Percentiles rank a stretch among this genome's conserved stretches.
Evolutionary conservation across 2,797 vertebrate species (phyloP).

Genomic region (Champsocephalus esox): DNA sequence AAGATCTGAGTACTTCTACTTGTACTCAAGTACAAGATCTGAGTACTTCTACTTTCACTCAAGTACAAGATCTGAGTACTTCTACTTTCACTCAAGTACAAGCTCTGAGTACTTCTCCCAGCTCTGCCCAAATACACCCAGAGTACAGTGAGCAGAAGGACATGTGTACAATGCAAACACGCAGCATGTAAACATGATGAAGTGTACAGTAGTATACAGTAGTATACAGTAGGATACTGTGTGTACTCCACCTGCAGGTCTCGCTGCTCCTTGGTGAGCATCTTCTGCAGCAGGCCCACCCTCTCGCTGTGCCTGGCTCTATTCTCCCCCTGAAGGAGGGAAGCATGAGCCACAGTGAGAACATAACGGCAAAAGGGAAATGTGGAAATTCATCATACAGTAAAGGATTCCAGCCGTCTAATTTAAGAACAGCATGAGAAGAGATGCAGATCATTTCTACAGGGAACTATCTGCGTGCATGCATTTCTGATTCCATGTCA

Average conservation of each 20-base stretch:
- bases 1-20: too few species aligned
- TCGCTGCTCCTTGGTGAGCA: conserved; percentile 83
- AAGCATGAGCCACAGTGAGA: background rate
- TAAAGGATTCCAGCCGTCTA: background rate
- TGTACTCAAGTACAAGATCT: too few species aligned
- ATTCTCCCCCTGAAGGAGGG: conserved; percentile 66
- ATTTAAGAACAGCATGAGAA: background rate
- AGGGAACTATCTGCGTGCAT: background rate
- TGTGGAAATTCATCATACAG: background rate
- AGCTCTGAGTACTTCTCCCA: too few species aligned
- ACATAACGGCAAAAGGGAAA: conserved; percentile 8
- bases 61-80: too few species aligned
- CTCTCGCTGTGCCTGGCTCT: conserved; percentile 86
- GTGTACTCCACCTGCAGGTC: conserved; percentile 82
- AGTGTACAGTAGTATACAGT: background rate
- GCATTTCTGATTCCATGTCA: too few species aligned
- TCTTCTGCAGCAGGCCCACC: conserved; percentile 86
- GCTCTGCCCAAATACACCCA: too few species aligned
- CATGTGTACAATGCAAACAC: background rate
- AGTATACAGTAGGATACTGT: background rate
- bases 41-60: too few species aligned
- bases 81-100: too few species aligned
- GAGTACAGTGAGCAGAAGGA: background rate
- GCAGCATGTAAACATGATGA: background rate
- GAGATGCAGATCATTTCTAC: background rate